phyloP scores from a whole-genome alignment of 2,888 invertebrate genomes.

The Diloba caeruleocephala region DNA sequence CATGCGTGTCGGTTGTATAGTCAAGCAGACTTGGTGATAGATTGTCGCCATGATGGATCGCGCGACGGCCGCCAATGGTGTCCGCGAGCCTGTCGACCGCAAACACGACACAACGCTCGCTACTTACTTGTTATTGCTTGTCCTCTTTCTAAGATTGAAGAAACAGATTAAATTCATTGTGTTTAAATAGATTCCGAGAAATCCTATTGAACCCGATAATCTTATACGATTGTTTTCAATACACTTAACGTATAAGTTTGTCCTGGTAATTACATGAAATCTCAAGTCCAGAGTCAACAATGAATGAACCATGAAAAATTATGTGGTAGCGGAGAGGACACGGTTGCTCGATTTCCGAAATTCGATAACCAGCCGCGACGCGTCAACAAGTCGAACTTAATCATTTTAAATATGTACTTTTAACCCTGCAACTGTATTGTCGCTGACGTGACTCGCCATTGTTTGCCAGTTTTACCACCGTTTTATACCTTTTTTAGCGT shows the following conservation, averaged over 20 bases:
- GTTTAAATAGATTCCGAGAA: slow-evolving; percentile 14
- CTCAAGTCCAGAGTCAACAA: slow-evolving; percentile 50
- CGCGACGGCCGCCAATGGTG: slow-evolving; percentile 60
- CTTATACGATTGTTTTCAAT: slow-evolving; percentile 12
- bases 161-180: slow-evolving; percentile 33
- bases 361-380: slow-evolving; percentile 81
- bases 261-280: slow-evolving; percentile 51
- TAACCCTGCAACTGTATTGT: slow-evolving; percentile 71
- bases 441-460: slow-evolving; percentile 76
- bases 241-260: slow-evolving; percentile 14
- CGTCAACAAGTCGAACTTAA: slow-evolving; percentile 87
- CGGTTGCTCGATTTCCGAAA: slow-evolving; percentile 71
- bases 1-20: slow-evolving; percentile 52
- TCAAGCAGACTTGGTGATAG: slow-evolving; percentile 67
- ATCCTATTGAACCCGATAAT: slow-evolving; percentile 20
- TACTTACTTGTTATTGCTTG: slow-evolving; percentile 57
- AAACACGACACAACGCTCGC: slow-evolving; percentile 64
- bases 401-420: slow-evolving; percentile 83
- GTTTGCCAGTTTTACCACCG: slow-evolving; percentile 71
- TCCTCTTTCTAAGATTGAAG: slow-evolving; percentile 44
- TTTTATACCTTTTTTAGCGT: slow-evolving; percentile 69
- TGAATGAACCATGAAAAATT: slow-evolving; percentile 74
- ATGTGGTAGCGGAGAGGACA: slow-evolving; percentile 70
- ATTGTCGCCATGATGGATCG: slow-evolving; percentile 80
- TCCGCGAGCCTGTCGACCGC: slow-evolving; percentile 62